Percentiles rank a stretch among this genome's conserved stretches.
Conservation (phyloP, 2,113 vertebrate genomes). For the Colaptes auratus region DNA sequence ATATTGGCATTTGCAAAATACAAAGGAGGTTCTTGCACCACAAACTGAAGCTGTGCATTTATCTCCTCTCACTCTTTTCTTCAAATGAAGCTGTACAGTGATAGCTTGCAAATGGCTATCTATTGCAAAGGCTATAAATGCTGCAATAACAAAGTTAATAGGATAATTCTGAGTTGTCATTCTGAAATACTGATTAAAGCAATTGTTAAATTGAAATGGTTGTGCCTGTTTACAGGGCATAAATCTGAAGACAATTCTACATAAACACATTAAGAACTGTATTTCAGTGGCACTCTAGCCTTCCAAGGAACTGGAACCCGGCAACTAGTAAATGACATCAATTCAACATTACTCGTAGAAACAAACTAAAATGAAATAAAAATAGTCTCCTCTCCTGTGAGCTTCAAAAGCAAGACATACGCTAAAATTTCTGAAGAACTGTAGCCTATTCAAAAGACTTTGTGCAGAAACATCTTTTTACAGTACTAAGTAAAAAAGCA, state of each 20-base stretch:
- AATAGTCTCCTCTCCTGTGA: neutral
- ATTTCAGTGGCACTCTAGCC: neutral
- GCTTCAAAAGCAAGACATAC: no score
- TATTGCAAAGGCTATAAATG: constrained; percentile 46
- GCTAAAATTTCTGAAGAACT: no score
- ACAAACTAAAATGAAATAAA: constrained; percentile 8
- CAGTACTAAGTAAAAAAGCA: neutral
- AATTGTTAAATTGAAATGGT: constrained; percentile 61
- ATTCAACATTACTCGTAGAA: neutral
- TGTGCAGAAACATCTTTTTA: neutral
- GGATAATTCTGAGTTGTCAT: constrained; percentile 61
- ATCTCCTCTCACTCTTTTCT: neutral
- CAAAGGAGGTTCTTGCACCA: neutral
- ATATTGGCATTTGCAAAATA: constrained; percentile 13
- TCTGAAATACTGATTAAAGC: constrained; percentile 71
- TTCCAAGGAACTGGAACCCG: neutral
- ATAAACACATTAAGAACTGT: constrained; percentile 45
- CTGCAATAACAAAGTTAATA: constrained; percentile 64
- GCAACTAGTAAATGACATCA: neutral
- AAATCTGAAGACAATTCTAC: constrained; percentile 42
- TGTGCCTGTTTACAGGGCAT: constrained; percentile 39
- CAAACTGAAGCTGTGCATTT: neutral
- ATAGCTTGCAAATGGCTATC: neutral
- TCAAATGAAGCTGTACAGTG: neutral
- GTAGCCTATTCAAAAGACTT: neutral